Evolutionary conservation across 2,797 vertebrate species (phyloP).

Genomic region (Pseudochromis fuscus): DNA sequence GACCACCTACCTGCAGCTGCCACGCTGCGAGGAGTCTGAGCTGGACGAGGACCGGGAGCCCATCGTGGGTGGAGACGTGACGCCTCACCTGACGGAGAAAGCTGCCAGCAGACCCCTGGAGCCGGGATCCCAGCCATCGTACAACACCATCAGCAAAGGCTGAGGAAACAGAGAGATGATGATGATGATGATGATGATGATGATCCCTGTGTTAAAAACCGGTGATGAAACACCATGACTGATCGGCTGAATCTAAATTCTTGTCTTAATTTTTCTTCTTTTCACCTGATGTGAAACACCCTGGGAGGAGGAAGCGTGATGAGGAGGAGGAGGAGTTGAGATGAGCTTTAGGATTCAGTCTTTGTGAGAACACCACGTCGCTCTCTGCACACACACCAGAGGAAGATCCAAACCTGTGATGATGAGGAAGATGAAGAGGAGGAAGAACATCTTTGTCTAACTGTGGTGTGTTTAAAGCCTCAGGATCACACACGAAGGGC

Average conservation of each 20-base stretch:
- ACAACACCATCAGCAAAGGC: conserved; percentile 82
- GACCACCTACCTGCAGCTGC: conserved; percentile 84
- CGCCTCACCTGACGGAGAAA: conserved; percentile 3
- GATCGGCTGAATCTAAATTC: conserved; percentile 42
- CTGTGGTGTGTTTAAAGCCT: conserved; percentile 29
- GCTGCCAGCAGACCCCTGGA: conserved; percentile 68
- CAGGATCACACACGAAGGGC: background rate
- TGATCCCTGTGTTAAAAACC: background rate
- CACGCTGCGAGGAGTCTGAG: conserved; percentile 80
- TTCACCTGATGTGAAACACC: background rate
- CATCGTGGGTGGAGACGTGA: conserved; percentile 65
- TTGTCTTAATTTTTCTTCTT: conserved; percentile 6
- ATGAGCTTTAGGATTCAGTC: conserved; percentile 43
- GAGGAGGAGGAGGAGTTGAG: conserved; percentile 7
- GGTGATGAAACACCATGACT: conserved; percentile 1
- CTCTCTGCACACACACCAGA: background rate
- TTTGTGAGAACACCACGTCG: background rate
- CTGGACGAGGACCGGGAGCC: conserved; percentile 75
- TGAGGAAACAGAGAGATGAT: conserved; percentile 38
- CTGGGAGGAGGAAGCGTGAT: too few relatives aligned
- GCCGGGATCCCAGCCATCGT: conserved; percentile 72
- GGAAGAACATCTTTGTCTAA: conserved; percentile 11
- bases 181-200: conserved; percentile 4
- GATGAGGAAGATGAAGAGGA: too few relatives aligned
- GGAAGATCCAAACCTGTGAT: background rate